Percentiles rank a stretch among this genome's conserved stretches.
These are phyloP conservation scores for Coturnix japonica DNA, from an alignment of 2,113 vertebrate genomes.

Conservation along the genomic window DNA sequence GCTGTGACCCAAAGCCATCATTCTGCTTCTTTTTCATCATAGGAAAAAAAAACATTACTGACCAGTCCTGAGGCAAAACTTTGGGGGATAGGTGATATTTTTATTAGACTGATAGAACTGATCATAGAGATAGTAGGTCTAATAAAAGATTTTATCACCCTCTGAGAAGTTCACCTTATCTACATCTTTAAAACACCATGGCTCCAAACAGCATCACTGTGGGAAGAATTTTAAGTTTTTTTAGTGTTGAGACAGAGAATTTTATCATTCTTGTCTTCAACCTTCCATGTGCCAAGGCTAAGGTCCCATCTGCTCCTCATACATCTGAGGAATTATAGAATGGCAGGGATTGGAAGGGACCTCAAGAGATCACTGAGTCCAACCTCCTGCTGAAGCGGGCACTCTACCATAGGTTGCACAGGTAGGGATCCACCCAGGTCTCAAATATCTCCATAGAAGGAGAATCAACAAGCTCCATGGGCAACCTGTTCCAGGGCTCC, in stretches of 20 bases:
- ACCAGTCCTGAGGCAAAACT: background rate
- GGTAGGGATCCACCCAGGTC: no score
- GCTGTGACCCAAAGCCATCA: background rate
- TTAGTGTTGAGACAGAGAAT: background rate
- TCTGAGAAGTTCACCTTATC: background rate
- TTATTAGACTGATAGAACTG: background rate
- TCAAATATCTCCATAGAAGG: no score
- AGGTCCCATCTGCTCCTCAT: background rate
- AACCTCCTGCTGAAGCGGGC: no score
- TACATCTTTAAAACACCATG: background rate
- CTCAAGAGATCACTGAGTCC: no score
- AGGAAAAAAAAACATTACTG: background rate
- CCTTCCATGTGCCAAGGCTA: background rate
- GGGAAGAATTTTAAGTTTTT: background rate
- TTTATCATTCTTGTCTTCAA: background rate
- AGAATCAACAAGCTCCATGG: no score
- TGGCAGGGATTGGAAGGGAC: no score
- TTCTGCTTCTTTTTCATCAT: background rate
- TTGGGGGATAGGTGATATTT: background rate
- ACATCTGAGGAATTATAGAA: background rate
- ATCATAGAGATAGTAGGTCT: background rate
- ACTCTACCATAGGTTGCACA: no score
- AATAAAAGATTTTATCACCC: background rate
- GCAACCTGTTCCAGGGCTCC: no score
- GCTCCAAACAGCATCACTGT: background rate